Evolutionary conservation across 1,140 invertebrate species (phyloP).

Genomic region (Drosophila dunni): DNA sequence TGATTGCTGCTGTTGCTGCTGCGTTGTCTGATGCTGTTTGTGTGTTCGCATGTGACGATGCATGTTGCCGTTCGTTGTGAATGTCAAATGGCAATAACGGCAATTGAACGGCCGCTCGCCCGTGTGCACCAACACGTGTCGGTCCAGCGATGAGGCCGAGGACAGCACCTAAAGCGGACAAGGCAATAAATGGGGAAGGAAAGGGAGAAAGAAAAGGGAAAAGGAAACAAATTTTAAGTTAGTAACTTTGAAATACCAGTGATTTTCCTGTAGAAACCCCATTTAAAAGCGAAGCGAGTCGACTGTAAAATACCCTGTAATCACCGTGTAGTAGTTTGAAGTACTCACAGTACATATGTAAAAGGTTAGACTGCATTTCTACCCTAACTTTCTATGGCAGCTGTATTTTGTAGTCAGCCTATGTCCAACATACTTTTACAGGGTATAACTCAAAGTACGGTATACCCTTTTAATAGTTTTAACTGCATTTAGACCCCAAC

Average conservation of each 20-base stretch:
- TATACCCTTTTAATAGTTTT: no score
- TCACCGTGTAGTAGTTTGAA: no score
- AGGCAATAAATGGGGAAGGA: not conserved
- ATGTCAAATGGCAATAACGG: constrained; percentile 91
- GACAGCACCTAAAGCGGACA: constrained; percentile 86
- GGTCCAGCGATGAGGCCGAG: constrained; percentile 91
- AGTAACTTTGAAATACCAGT: not conserved
- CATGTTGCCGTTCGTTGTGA: constrained; percentile 96
- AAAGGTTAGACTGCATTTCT: no score
- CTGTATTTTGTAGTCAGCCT: no score
- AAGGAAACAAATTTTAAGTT: not conserved
- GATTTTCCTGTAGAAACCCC: no score
- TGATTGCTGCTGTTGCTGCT: constrained; percentile 29
- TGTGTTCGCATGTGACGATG: constrained; percentile 93
- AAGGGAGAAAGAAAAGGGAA: constrained; percentile 5
- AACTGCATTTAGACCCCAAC: no score
- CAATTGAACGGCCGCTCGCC: constrained; percentile 92
- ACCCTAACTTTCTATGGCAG: no score
- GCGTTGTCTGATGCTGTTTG: constrained; percentile 84
- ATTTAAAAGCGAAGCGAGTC: not conserved
- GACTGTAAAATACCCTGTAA: constrained; percentile 5
- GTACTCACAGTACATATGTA: no score
- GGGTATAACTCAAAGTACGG: no score
- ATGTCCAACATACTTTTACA: no score
- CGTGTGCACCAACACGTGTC: constrained; percentile 91